These are phyloP conservation scores for Phalacrocorax pelagicus DNA, from an alignment of 2,113 vertebrate species.

Conservation along the genomic window DNA sequence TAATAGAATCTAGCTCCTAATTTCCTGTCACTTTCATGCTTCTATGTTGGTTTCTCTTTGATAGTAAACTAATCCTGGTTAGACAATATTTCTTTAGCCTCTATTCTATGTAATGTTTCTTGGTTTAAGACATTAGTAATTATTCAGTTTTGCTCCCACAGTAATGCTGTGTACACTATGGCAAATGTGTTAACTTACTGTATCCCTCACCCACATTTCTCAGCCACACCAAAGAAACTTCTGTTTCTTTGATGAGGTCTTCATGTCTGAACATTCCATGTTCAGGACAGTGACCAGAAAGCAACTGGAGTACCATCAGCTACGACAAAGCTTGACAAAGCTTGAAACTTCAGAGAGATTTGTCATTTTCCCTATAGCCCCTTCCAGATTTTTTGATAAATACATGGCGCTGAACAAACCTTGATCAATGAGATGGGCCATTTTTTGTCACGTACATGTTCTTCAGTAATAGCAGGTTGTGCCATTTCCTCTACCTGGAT, in stretches of 20 bases:
- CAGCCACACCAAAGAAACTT: background rate
- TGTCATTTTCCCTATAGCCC: background rate
- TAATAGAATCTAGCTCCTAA: background rate
- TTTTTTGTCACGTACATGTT: background rate
- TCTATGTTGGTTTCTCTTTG: background rate
- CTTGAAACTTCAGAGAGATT: background rate
- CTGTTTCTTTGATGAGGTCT: background rate
- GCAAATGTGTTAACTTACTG: background rate
- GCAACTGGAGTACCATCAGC: background rate
- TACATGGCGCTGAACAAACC: background rate
- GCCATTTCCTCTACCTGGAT: background rate
- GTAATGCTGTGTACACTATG: background rate
- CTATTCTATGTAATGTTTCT: background rate
- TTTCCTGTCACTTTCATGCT: background rate
- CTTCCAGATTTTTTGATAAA: background rate
- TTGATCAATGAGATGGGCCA: background rate
- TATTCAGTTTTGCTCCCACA: background rate
- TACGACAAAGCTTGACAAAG: constrained; percentile 1
- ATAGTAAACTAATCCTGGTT: background rate
- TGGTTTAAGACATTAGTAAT: background rate
- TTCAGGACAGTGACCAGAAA: background rate
- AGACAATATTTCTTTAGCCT: background rate
- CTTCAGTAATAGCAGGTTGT: background rate
- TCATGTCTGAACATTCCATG: background rate
- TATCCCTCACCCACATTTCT: background rate